Evolutionary conservation across 2,113 vertebrate genomes (phyloP), one percentile per base, ranked within the genome.

Genomic region (Bos taurus): DNA sequence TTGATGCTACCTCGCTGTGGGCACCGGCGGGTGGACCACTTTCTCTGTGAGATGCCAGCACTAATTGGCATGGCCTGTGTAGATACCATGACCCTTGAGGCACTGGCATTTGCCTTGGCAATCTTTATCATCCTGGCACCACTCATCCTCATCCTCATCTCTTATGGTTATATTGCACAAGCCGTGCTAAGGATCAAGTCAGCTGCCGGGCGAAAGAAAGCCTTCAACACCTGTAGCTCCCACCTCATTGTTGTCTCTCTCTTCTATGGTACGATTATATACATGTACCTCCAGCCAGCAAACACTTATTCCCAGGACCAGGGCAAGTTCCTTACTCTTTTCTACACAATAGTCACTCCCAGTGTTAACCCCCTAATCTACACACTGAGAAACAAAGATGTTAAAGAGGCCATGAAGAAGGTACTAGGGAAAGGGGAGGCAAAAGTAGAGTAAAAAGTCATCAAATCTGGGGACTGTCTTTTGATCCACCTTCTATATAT

Each of bases 11-110:
- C 97, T 21, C 96, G 96, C 88, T 98, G 98, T 5, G 97, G 97
- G 50, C 96, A 43, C 57, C 50, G n/a, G 64, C 21, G 12, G 2
- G 95, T 97, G 33, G 97, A 97, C 19, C 98, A 97, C 80, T 98
- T 98, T 52, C 97, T 98, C n/a, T 98, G 98, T 13, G 98, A 98
- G 94, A 98, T 98, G 98, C 98, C 98, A 16, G 97, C 96, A 0
- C 95, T 98, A 0, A 97, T 98, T 8, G 94, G 93, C 80, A 94
- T 98, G 95, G 97, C 97, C 33, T 98, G 97, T 56, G 96, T 98
- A 1, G 80, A 98, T 2, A 98, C 97, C 5, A 40, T 40, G 92
- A 36, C 25, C 13, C 94, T 97, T 9, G 97, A 98, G 48, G 95
- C 83, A 0, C 52, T 98, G 88, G 97, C 95, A 2, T 98, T 98